A percentile compares a stretch with the other conserved stretches of the same genome.
Evolutionary conservation across 1,140 invertebrate species (phyloP).

Genomic region (Papilio dardanus): DNA sequence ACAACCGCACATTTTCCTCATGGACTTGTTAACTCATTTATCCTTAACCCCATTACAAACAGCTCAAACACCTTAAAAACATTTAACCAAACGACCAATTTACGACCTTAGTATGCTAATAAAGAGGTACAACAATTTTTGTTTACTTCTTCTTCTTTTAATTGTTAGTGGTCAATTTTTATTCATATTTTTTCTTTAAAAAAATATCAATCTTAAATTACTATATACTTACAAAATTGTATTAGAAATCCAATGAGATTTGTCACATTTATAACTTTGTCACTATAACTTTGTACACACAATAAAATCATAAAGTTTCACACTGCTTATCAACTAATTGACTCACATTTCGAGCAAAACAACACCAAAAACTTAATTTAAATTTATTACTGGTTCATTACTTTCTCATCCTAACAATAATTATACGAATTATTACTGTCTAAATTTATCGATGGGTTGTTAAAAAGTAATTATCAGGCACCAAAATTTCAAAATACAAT

Average conservation of each 20-base stretch:
- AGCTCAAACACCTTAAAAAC: neutral
- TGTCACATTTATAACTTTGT: neutral
- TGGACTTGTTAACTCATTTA: neutral
- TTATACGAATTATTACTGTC: neutral
- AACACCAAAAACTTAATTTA: neutral
- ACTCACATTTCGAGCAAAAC: conserved; percentile 16
- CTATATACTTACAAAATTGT: neutral
- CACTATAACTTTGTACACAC: conserved; percentile 8
- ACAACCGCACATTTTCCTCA: neutral
- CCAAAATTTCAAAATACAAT: neutral
- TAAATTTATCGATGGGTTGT: conserved; percentile 12
- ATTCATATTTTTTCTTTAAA: too few relatives aligned
- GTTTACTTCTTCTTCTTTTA: neutral
- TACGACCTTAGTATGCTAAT: neutral
- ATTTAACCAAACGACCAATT: neutral
- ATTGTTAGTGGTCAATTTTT: too few relatives aligned
- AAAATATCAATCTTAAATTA: neutral
- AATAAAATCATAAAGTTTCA: conserved; percentile 35
- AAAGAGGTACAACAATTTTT: neutral
- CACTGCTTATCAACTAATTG: conserved; percentile 22
- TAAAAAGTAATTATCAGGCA: conserved; percentile 11
- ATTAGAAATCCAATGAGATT: neutral
- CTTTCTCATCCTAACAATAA: neutral
- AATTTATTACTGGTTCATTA: conserved; percentile 3
- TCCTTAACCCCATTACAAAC: conserved; percentile 1